A percentile compares a stretch with the other conserved stretches of the same genome.
These are phyloP conservation scores for Litocranius walleri DNA, from an alignment of 2,113 vertebrate genomes.

Conservation along the genomic window DNA sequence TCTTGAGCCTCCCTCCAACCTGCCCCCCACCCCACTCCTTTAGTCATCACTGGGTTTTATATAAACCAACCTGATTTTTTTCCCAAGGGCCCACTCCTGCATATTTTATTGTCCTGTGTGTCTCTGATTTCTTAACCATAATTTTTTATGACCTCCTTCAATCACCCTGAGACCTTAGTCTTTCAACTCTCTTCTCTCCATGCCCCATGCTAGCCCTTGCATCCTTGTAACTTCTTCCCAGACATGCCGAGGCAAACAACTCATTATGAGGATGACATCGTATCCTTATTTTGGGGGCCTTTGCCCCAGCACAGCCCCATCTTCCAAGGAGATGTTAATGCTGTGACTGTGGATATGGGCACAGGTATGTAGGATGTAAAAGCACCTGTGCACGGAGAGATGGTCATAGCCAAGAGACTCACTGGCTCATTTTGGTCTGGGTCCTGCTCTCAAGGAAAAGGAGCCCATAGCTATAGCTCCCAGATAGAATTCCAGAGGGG, in stretches of 20 bases:
- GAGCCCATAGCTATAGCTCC: background rate
- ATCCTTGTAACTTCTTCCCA: background rate
- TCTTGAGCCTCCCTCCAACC: background rate
- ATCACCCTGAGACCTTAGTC: background rate
- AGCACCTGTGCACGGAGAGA: background rate
- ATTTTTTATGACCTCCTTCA: background rate
- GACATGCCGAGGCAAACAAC: background rate
- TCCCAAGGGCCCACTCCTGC: background rate
- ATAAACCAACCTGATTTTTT: background rate
- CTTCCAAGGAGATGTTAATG: background rate
- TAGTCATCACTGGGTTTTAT: background rate
- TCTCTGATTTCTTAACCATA: background rate
- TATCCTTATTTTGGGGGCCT: background rate
- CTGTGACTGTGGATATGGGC: background rate
- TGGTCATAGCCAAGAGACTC: background rate
- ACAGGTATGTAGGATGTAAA: background rate
- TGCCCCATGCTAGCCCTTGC: accelerated
- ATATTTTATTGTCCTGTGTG: background rate
- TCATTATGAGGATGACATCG: background rate
- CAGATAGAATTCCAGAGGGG: background rate
- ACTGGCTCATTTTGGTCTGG: background rate
- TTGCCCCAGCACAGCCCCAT: background rate
- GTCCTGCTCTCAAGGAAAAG: background rate
- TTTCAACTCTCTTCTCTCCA: background rate
- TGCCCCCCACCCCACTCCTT: accelerated